These are phyloP conservation scores for Aphidius colemani DNA, from an alignment of 2,888 invertebrate species.

Conservation along the genomic window DNA sequence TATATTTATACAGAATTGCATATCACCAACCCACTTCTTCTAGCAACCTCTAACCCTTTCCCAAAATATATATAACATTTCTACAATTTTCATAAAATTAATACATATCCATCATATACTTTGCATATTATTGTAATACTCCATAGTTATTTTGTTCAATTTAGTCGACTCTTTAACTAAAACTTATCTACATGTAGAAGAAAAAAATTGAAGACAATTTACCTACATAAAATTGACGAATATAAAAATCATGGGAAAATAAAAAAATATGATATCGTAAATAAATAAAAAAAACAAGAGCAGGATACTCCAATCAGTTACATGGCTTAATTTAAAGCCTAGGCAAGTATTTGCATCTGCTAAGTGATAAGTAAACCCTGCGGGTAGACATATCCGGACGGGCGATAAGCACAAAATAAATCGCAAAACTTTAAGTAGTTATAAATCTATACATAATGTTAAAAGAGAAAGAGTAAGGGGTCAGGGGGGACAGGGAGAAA, in stretches of 20 bases:
- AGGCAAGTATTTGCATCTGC: constrained; percentile 54
- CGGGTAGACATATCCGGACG: constrained; percentile 52
- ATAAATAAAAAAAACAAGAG: not conserved
- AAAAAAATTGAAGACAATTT: not conserved
- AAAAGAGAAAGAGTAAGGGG: constrained; percentile 31
- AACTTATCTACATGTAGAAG: constrained; percentile 6
- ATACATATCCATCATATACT: constrained; percentile 60
- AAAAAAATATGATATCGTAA: not conserved
- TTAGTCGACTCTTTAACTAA: constrained; percentile 51
- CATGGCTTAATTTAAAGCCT: constrained; percentile 47
- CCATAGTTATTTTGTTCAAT: constrained; percentile 46
- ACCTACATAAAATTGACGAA: not conserved
- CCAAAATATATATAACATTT: constrained; percentile 49
- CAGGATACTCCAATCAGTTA: constrained; percentile 38
- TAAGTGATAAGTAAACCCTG: constrained; percentile 60
- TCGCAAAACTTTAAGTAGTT: constrained; percentile 61
- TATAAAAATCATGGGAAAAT: not conserved
- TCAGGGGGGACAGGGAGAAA: constrained; percentile 29
- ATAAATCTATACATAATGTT: constrained; percentile 59
- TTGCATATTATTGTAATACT: constrained; percentile 60
- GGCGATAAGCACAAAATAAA: constrained; percentile 60
- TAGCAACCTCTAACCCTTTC: constrained; percentile 27
- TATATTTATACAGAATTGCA: constrained; percentile 15
- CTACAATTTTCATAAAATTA: constrained; percentile 59
- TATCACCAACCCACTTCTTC: constrained; percentile 20